These are phyloP conservation scores for Macrosiphum euphorbiae DNA, from an alignment of 2,888 invertebrate genomes.

Conservation along the genomic window DNA sequence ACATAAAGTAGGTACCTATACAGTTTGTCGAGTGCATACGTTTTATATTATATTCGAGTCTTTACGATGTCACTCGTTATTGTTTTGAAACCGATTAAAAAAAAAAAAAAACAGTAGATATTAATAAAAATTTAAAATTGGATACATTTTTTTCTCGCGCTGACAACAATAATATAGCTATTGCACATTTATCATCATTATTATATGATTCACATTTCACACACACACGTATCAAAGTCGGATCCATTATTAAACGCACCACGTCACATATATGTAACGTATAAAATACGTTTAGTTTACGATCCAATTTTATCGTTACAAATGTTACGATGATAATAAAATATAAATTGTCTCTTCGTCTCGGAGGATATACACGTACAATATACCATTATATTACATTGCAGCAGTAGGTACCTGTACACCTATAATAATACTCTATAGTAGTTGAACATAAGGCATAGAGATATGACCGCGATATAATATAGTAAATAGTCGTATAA, in stretches of 20 bases:
- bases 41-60: background rate
- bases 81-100: background rate
- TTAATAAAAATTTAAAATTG: slow-evolving; percentile 4
- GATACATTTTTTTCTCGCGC: background rate
- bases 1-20: background rate
- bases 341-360: slow-evolving; percentile 16
- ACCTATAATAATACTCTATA: background rate
- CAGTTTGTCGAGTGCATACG: background rate
- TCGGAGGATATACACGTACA: background rate
- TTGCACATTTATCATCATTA: background rate
- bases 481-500: background rate
- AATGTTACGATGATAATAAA: slow-evolving; percentile 21
- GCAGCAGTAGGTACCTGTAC: background rate
- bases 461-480: background rate
- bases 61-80: background rate
- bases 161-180: background rate
- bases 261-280: background rate
- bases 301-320: slow-evolving; percentile 40
- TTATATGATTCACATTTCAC: slow-evolving; percentile 8
- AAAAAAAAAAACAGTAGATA: background rate
- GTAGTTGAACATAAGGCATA: background rate
- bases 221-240: slow-evolving; percentile 8
- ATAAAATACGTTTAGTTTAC: slow-evolving; percentile 26
- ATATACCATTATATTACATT: background rate
- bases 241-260: background rate